Conservation (phyloP, 2,888 invertebrate genomes). For the Andrena minutula region DNA sequence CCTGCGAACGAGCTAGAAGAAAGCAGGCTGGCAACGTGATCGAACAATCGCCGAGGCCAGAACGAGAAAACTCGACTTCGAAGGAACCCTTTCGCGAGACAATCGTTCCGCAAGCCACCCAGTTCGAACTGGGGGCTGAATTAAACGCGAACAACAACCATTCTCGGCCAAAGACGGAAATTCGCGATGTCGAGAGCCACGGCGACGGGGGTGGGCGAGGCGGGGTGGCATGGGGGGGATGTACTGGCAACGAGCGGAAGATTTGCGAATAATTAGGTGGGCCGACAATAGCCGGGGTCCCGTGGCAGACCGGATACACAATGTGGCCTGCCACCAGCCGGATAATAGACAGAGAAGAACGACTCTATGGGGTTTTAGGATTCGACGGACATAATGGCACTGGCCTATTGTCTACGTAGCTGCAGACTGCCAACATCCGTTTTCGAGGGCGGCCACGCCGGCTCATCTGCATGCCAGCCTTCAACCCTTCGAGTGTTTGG, state of each 20-base stretch:
- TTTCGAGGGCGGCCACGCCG: conserved; percentile 72
- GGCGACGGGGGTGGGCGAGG: conserved; percentile 18
- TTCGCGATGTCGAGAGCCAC: conserved; percentile 50
- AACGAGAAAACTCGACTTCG: conserved; percentile 11
- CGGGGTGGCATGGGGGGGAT: conserved; percentile 24
- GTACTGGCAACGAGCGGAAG: conserved; percentile 73
- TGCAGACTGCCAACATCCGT: conserved; percentile 80
- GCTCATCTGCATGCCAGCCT: conserved; percentile 79
- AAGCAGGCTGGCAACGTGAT: neutral
- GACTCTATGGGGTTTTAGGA: conserved; percentile 80
- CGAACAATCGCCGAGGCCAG: neutral
- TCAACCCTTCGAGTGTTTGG: conserved; percentile 74
- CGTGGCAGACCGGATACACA: conserved; percentile 78
- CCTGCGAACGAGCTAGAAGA: neutral
- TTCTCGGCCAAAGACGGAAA: conserved; percentile 55
- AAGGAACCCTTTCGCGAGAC: neutral
- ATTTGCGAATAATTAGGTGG: conserved; percentile 82
- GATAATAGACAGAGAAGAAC: conserved; percentile 79
- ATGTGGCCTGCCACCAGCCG: conserved; percentile 77
- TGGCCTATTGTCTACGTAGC: conserved; percentile 78
- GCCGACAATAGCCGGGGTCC: conserved; percentile 77
- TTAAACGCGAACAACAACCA: conserved; percentile 49
- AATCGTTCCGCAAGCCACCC: conserved; percentile 18
- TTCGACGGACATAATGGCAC: conserved; percentile 80
- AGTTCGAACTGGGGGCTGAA: conserved; percentile 51